Evolutionary conservation across 2,888 invertebrate genomes (phyloP).

Genomic region (Ceraclea dissimilis): DNA sequence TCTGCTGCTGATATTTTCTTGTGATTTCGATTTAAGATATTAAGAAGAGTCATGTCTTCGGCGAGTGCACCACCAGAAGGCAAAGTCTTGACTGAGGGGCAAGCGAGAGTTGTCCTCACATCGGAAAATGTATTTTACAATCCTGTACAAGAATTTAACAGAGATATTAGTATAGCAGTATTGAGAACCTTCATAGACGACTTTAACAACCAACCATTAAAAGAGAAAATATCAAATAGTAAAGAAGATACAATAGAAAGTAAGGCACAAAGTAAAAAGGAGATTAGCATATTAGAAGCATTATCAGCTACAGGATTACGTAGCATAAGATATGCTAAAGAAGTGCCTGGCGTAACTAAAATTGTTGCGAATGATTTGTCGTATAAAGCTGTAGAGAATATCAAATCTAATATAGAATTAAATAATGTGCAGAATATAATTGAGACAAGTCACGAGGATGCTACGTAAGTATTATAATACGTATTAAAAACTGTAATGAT

Average conservation of each 20-base stretch:
- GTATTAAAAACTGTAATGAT: no score
- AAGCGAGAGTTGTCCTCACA: conserved; percentile 64
- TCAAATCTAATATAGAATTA: conserved; percentile 67
- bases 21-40: not conserved
- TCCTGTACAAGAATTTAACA: conserved; percentile 96
- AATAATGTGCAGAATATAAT: conserved; percentile 73
- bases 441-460: conserved; percentile 74
- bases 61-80: not conserved
- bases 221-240: conserved; percentile 15
- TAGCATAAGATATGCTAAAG: conserved; percentile 93
- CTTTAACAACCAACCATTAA: conserved; percentile 31
- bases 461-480: conserved; percentile 63
- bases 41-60: not conserved
- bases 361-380: conserved; percentile 92
- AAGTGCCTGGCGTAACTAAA: conserved; percentile 71
- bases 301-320: conserved; percentile 92
- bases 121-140: conserved; percentile 90
- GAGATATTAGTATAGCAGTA: conserved; percentile 82
- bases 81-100: conserved; percentile 52
- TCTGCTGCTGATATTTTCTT: not conserved
- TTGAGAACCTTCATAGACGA: conserved; percentile 58
- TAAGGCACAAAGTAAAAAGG: conserved; percentile 30
- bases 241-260: not conserved
- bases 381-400: conserved; percentile 74
- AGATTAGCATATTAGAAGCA: conserved; percentile 79